phyloP scores from a whole-genome alignment of 1,140 invertebrate species.

The Oscheius sp. region DNA sequence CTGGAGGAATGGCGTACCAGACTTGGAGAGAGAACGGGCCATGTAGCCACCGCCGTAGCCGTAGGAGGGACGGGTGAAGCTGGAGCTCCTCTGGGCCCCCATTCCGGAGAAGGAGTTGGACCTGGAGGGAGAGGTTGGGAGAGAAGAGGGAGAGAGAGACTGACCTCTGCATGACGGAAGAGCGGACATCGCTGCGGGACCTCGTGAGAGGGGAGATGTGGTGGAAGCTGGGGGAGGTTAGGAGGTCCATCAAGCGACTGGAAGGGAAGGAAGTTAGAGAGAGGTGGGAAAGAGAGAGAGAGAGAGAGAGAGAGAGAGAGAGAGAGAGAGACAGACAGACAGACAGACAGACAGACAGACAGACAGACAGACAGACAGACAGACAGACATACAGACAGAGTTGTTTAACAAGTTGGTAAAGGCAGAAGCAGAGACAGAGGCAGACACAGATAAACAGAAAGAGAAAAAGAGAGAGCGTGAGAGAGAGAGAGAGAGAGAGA shows the following conservation, averaged over 20 bases:
- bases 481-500: too few species aligned
- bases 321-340: background rate
- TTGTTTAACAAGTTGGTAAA: too few species aligned
- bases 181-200: conserved; percentile 41
- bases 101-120: conserved; percentile 45
- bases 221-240: conserved; percentile 48
- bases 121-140: conserved; percentile 30
- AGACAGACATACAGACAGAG: too few species aligned
- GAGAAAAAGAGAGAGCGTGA: too few species aligned
- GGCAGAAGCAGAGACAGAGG: too few species aligned
- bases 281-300: background rate
- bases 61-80: conserved; percentile 46
- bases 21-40: conserved; percentile 48
- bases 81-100: conserved; percentile 1
- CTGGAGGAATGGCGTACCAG: conserved; percentile 36
- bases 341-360: too few species aligned
- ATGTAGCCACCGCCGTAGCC: conserved; percentile 52
- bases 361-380: too few species aligned
- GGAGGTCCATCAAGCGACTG: conserved; percentile 40
- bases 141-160: background rate
- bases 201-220: conserved; percentile 48
- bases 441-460: too few species aligned
- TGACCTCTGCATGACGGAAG: conserved; percentile 39
- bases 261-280: conserved; percentile 11
- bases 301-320: background rate